Evolutionary conservation across 2,888 invertebrate species (phyloP).

Genomic region (Calephelis perditalis): DNA sequence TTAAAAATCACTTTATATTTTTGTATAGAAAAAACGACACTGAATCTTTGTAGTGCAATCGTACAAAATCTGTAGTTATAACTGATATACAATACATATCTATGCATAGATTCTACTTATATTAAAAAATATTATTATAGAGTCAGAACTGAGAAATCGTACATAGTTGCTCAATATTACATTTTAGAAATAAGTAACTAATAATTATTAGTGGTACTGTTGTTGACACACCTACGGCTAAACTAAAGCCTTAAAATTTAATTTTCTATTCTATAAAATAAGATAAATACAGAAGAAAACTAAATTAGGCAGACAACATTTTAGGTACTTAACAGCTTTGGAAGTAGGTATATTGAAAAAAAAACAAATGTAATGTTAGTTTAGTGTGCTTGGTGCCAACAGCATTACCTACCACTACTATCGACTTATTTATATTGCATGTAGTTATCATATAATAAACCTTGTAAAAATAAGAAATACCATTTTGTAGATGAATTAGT

Average conservation of each 20-base stretch:
- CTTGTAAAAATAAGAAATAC: not conserved
- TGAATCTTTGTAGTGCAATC: not conserved
- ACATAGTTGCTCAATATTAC: slow-evolving; percentile 35
- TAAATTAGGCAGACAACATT: no score
- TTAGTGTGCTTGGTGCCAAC: no score
- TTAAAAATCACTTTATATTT: slow-evolving; percentile 1
- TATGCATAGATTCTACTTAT: not conserved
- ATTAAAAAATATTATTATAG: not conserved
- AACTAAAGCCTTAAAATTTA: no score
- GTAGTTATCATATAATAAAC: slow-evolving; percentile 2
- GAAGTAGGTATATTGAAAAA: no score
- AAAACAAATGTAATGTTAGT: no score
- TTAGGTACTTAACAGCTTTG: not conserved
- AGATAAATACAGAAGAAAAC: no score
- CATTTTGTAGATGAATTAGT: not conserved
- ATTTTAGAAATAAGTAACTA: slow-evolving; percentile 17
- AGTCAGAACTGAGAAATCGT: slow-evolving; percentile 31
- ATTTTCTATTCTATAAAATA: no score
- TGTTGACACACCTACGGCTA: slow-evolving; percentile 5
- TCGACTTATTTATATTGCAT: not conserved
- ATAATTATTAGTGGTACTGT: slow-evolving; percentile 13
- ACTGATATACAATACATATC: not conserved
- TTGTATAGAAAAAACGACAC: not conserved
- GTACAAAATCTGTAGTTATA: not conserved
- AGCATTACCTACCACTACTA: no score